Base-by-base conservation (phyloP, 1,140 invertebrate genomes). In the Ceratitis capitata region DNA sequence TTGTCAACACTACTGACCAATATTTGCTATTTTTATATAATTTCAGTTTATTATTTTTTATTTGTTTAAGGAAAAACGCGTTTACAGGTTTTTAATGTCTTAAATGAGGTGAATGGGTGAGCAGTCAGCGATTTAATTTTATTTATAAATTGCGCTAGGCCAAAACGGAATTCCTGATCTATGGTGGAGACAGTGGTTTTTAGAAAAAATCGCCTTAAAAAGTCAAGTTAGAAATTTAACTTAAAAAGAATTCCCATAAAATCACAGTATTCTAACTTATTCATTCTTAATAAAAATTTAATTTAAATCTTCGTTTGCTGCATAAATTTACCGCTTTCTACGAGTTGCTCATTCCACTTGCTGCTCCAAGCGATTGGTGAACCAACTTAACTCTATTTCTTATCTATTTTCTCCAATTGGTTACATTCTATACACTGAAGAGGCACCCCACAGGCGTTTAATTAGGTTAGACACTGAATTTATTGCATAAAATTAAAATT, bases 401-500 rank as follows among this genome's bases (percentile, higher is more conserved):
- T n/a, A 19, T 45, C 35, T 26, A 26, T 42, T 78, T 78, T 78
- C 69, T 7, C 69, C 69, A 19, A 45, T 78, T 78, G n/a, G 16
- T 78, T 78, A 4, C 69, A 3, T 78, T 78, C 69, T 45, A 12
- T 4, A n/a, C 39, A n/a, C 23, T 45, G 3, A 78, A 78, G 39
- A 35, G 7, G 16, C n/a, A 19, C 39, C 10, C 69, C 29, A 14
- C 61, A 19, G n/a, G 14, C 35, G 6, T 16, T 23, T 45, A 78
- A 78, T 78, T 69, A 45, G 69, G 69, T 78, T 78, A 78, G 19
- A n/a, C 9, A 45, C n/a, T 45, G 26, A 78, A 78, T 19, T 78
- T 45, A 39, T 47, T 47, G 69, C 69, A 78, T 78, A 78, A 78
- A 69, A 78, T 78, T 78, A 78, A 78, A 45, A 78, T 45, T 78